A percentile compares a stretch with the other conserved stretches of the same genome.
These are phyloP conservation scores for Caenorhabditis sulstoni DNA, from an alignment of 2,888 invertebrate species.

Conservation along the genomic window DNA sequence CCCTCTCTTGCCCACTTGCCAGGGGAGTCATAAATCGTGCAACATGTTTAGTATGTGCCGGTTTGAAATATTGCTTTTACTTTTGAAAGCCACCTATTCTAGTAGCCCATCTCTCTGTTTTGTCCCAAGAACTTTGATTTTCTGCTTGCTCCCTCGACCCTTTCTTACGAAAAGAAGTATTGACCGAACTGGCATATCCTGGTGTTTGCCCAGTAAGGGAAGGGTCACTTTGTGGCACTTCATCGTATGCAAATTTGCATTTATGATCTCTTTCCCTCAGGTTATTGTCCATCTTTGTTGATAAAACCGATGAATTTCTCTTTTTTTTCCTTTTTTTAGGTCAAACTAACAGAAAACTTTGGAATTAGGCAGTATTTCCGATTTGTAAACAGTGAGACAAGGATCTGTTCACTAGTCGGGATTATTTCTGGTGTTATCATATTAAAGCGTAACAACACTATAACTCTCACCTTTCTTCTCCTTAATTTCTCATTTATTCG, in stretches of 20 bases:
- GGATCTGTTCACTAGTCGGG: slow-evolving; percentile 3
- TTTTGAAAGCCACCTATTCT: slow-evolving; percentile 34
- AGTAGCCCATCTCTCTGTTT: slow-evolving; percentile 8
- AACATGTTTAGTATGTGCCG: slow-evolving; percentile 67
- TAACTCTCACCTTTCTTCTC: slow-evolving; percentile 6
- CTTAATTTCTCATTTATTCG: background rate
- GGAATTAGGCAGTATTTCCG: background rate
- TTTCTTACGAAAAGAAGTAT: slow-evolving; percentile 10
- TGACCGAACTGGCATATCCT: slow-evolving; percentile 32
- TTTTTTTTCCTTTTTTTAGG: slow-evolving; percentile 7
- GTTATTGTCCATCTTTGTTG: slow-evolving; percentile 33
- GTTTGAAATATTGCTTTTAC: slow-evolving; percentile 45
- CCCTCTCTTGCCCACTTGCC: slow-evolving; percentile 31
- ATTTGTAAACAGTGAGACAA: slow-evolving; percentile 12
- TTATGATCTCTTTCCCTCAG: slow-evolving; percentile 53
- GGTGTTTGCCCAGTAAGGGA: slow-evolving; percentile 40
- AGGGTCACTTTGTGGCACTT: slow-evolving; percentile 53
- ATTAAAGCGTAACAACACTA: slow-evolving; percentile 21
- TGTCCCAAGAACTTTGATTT: slow-evolving; percentile 25
- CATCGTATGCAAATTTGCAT: slow-evolving; percentile 59
- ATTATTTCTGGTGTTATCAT: slow-evolving; percentile 29
- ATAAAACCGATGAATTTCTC: slow-evolving; percentile 27
- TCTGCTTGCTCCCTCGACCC: slow-evolving; percentile 8
- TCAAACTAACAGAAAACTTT: slow-evolving; percentile 1
- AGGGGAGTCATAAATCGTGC: slow-evolving; percentile 63